A percentile compares a stretch with the other conserved stretches of the same genome.
These are phyloP conservation scores for Sparidentex hasta DNA, from an alignment of 2,797 vertebrate species.

Conservation along the genomic window DNA sequence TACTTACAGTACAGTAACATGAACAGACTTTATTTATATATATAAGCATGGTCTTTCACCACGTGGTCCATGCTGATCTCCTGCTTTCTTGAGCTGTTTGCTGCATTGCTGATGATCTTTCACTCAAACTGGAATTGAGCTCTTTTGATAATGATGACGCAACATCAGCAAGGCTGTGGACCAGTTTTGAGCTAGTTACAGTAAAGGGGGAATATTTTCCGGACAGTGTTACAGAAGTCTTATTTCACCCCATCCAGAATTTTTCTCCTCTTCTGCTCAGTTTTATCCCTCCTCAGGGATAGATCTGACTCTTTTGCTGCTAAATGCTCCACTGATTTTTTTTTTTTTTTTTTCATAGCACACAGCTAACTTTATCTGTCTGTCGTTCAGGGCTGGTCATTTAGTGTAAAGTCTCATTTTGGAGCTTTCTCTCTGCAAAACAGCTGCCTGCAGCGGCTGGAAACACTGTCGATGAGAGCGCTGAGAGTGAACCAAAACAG, in stretches of 20 bases:
- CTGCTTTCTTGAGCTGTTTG: background rate
- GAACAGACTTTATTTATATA: too few relatives aligned
- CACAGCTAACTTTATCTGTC: background rate
- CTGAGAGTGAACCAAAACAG: background rate
- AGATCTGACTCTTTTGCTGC: background rate
- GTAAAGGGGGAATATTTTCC: too few relatives aligned
- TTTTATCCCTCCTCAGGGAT: background rate
- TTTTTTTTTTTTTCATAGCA: background rate
- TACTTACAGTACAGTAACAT: too few relatives aligned
- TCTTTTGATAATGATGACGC: background rate
- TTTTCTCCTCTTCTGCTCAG: background rate
- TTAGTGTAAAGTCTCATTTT: background rate
- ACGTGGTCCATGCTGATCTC: background rate
- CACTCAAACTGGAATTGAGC: background rate
- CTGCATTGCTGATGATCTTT: background rate
- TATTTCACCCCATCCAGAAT: background rate
- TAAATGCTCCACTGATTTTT: background rate
- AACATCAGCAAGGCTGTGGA: too few relatives aligned
- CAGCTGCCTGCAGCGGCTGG: background rate
- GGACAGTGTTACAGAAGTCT: background rate
- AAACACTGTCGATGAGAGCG: background rate
- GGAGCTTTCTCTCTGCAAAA: background rate
- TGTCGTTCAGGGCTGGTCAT: background rate
- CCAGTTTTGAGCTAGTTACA: background rate
- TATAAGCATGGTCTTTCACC: too few relatives aligned